Conservation (phyloP, 2,113 vertebrate genomes). For the Chauna torquata region DNA sequence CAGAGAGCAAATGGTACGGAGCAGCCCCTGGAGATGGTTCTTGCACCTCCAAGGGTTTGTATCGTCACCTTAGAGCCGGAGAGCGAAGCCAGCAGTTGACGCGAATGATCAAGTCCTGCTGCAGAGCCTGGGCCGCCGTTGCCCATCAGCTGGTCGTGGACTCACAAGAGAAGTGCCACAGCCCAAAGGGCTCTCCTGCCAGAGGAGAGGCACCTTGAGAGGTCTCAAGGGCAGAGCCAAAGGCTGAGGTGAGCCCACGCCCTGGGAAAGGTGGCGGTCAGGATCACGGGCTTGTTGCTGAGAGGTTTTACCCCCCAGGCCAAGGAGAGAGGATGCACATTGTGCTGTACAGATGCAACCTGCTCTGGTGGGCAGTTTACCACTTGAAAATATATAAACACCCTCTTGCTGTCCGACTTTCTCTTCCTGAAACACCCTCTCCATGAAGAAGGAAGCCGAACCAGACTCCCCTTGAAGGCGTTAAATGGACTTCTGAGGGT, state of each 20-base stretch:
- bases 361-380: background rate
- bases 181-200: background rate
- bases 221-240: background rate
- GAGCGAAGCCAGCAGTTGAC: background rate
- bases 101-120: background rate
- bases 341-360: background rate
- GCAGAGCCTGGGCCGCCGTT: fast-evolving
- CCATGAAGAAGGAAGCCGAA: background rate
- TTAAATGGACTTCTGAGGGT: conserved; percentile 1
- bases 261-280: background rate
- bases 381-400: background rate
- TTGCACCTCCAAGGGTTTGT: background rate
- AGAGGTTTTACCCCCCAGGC: background rate
- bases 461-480: background rate
- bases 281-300: background rate
- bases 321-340: background rate
- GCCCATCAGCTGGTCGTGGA: background rate
- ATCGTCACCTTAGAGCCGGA: background rate
- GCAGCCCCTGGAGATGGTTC: background rate
- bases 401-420: background rate
- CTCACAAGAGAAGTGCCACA: background rate
- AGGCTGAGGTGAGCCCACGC: background rate
- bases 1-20: background rate
- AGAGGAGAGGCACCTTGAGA: background rate
- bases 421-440: background rate